Percentiles rank a stretch among this genome's conserved stretches.
Evolutionary conservation across 2,113 vertebrate genomes (phyloP).

Genomic region (Ancistrus triradiatus): DNA sequence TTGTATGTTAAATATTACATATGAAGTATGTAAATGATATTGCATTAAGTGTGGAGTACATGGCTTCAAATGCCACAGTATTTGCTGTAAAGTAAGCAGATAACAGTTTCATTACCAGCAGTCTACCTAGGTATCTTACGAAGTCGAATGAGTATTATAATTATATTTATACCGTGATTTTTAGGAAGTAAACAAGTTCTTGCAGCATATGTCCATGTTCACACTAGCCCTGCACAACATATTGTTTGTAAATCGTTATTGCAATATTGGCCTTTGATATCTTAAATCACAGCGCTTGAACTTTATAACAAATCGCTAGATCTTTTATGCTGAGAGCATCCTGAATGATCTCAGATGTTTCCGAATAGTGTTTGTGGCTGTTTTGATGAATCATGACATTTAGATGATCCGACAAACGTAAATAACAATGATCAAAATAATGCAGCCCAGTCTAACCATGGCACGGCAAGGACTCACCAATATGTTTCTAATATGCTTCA

Average conservation of each 20-base stretch:
- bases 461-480: constrained; percentile 16
- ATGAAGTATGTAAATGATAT: no score
- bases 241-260: neutral
- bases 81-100: no score
- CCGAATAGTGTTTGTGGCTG: constrained; percentile 18
- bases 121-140: no score
- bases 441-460: neutral
- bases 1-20: no score
- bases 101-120: no score
- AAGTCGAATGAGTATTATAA: no score
- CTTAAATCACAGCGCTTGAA: neutral
- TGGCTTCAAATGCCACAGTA: no score
- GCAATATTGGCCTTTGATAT: constrained; percentile 15
- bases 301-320: neutral
- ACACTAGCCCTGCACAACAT: neutral
- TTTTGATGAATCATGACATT: constrained; percentile 27
- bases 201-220: neutral
- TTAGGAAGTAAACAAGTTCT: no score
- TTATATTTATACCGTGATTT: no score
- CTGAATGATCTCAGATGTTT: constrained; percentile 20
- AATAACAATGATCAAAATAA: constrained; percentile 25
- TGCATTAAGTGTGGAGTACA: no score
- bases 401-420: constrained; percentile 27
- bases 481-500: constrained; percentile 22
- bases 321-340: constrained; percentile 6